Percentiles rank a stretch among this genome's conserved stretches.
phyloP scores from a whole-genome alignment of 1,140 invertebrate species.

The Sinella curviseta region DNA sequence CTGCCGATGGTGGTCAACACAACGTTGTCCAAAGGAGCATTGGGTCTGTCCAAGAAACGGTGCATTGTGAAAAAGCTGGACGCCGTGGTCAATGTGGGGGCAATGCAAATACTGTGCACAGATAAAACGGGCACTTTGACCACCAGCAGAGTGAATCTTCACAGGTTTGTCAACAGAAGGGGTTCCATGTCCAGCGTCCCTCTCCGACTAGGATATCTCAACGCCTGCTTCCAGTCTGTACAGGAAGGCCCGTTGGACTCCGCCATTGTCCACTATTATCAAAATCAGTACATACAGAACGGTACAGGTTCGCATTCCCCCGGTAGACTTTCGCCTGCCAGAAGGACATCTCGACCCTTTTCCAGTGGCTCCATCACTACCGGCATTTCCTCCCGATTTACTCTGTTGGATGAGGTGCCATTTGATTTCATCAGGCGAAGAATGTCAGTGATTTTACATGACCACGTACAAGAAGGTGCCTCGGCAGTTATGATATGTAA shows the following conservation, averaged over 20 bases:
- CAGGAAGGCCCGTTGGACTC: constrained; percentile 29
- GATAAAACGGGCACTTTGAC: constrained; percentile 41
- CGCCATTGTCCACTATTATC: constrained; percentile 23
- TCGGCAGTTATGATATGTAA: constrained; percentile 28
- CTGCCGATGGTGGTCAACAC: constrained; percentile 35
- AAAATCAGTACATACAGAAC: background rate
- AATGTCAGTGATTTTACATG: constrained; percentile 18
- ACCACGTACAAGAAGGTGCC: background rate
- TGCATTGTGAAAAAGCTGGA: constrained; percentile 37
- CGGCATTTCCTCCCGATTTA: background rate
- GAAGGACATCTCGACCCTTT: background rate
- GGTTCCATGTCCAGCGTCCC: background rate
- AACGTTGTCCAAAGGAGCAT: constrained; percentile 26
- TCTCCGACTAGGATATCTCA: constrained; percentile 8
- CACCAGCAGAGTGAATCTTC: background rate
- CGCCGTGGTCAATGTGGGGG: constrained; percentile 32
- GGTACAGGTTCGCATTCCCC: background rate
- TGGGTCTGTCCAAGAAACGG: background rate
- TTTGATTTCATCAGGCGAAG: constrained; percentile 35
- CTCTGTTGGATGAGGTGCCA: constrained; percentile 29
- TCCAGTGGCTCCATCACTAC: no score
- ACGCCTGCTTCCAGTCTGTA: constrained; percentile 27
- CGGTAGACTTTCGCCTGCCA: background rate
- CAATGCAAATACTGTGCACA: constrained; percentile 36
- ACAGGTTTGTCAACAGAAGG: background rate